Base-by-base conservation (phyloP, 2,113 vertebrate genomes). In the Halcyon malimbica region DNA sequence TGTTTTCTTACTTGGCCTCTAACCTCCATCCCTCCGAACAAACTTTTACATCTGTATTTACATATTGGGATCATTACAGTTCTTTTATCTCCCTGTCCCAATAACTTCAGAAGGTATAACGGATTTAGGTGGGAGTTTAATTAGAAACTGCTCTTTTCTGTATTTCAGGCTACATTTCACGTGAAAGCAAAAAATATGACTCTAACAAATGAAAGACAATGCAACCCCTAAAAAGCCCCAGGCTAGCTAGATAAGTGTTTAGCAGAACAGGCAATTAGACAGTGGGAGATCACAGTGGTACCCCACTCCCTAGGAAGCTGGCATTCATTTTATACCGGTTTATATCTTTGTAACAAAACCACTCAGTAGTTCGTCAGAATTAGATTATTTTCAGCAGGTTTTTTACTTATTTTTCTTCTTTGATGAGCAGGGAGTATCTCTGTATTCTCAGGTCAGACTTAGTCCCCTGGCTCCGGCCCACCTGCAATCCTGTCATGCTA, bases 81-180 rank as follows among this genome's bases (percentile, higher is more conserved):
- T 41, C 68, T 77, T 90, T 83, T 20, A 51, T 87, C 60, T 87
- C 65, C 50, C n/a, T 25, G 56, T 81, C 76, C 87, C 57, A 16
- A 14, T 14, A 57, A 73, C 68, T 96, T 88, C 53, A 83, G 67
- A 75, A 62, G 35, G 64, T 59, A 25, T 42, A 91, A 89, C 39
- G 39, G 78, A 93, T 62, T 90, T 87, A 94, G 76, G 89, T 7
- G 13, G 83, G 71, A 80, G 50, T 84, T 95, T 84, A 83, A 83
- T 78, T 94, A 81, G 80, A 90, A 90, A 65, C 5, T 65, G 54
- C 67, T 89, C 62, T 91, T 60, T 62, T 31, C 80, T 70, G 17
- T 41, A 56, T 90, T 93, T 87, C 91, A 93, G 91, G 39, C 80
- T 51, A 23, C 25, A 44, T 65, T 93, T 83, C 77, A 75, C 1